These are phyloP conservation scores for Cyprinodon diabolis DNA, from an alignment of 2,797 vertebrate genomes.

Conservation along the genomic window DNA sequence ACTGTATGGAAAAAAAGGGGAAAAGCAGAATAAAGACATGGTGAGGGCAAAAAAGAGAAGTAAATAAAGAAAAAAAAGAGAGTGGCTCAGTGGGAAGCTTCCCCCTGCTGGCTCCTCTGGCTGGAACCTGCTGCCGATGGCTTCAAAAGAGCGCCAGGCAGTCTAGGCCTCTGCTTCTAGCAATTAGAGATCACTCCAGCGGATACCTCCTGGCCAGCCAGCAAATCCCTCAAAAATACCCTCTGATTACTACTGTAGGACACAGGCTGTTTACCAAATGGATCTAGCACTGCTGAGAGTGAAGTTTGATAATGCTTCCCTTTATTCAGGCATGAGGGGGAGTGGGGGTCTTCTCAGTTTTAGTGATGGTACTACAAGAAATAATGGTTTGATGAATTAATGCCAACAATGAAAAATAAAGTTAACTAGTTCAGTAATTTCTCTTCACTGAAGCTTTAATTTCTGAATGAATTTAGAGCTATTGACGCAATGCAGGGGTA, in stretches of 20 bases:
- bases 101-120: constrained; percentile 75
- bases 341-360: constrained; percentile 64
- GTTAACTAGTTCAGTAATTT: constrained; percentile 49
- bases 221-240: constrained; percentile 82
- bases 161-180: constrained; percentile 79
- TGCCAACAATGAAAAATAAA: constrained; percentile 30
- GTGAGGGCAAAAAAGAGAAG: constrained; percentile 51
- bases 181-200: constrained; percentile 82
- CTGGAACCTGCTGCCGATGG: constrained; percentile 76
- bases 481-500: not conserved
- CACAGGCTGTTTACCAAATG: constrained; percentile 82
- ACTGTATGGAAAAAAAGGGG: constrained; percentile 45
- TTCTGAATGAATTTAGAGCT: not conserved
- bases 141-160: constrained; percentile 80
- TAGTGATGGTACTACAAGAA: constrained; percentile 56
- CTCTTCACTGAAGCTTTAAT: constrained; percentile 24
- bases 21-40: constrained; percentile 59
- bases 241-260: constrained; percentile 83
- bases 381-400: constrained; percentile 51
- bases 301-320: constrained; percentile 74
- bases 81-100: constrained; percentile 76
- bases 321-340: constrained; percentile 69
- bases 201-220: constrained; percentile 80
- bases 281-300: constrained; percentile 73
- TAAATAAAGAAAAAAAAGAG: constrained; percentile 66